phyloP scores from a whole-genome alignment of 2,113 vertebrate genomes.

The Clarias batrachus region DNA sequence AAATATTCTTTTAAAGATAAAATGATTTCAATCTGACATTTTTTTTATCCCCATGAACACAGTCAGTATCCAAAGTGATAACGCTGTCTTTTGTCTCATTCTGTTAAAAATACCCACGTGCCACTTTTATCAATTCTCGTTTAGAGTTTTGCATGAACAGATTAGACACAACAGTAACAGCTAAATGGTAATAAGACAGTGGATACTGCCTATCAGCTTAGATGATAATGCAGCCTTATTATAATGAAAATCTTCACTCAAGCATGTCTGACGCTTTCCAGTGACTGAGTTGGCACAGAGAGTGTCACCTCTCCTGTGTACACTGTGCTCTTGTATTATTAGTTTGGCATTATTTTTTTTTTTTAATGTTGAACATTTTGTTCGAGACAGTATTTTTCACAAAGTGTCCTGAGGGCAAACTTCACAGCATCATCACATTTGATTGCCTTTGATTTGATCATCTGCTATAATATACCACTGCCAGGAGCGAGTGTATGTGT shows the following conservation, averaged over 20 bases:
- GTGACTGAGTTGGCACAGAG: neutral
- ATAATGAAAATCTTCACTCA: constrained; percentile 12
- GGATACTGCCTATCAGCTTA: constrained; percentile 24
- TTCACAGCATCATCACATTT: neutral
- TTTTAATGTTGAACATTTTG: neutral
- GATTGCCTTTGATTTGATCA: constrained; percentile 18
- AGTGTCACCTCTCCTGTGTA: neutral
- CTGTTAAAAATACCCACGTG: neutral
- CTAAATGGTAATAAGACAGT: constrained; percentile 16
- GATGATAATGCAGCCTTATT: constrained; percentile 8
- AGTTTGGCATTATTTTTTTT: neutral
- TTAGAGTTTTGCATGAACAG: constrained; percentile 6
- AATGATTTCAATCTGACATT: neutral
- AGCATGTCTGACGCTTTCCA: neutral
- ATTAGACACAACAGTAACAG: constrained; percentile 12
- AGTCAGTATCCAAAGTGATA: neutral
- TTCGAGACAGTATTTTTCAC: neutral
- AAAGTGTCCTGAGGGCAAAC: neutral
- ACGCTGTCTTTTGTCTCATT: neutral
- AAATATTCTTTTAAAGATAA: neutral
- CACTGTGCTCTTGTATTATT: constrained; percentile 11
- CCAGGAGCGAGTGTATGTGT: neutral
- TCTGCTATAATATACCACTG: neutral
- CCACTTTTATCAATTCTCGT: neutral
- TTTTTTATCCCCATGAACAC: neutral